Percentiles rank a stretch among this genome's conserved stretches.
phyloP scores from a whole-genome alignment of 1,140 invertebrate species.

The Pinna nobilis region DNA sequence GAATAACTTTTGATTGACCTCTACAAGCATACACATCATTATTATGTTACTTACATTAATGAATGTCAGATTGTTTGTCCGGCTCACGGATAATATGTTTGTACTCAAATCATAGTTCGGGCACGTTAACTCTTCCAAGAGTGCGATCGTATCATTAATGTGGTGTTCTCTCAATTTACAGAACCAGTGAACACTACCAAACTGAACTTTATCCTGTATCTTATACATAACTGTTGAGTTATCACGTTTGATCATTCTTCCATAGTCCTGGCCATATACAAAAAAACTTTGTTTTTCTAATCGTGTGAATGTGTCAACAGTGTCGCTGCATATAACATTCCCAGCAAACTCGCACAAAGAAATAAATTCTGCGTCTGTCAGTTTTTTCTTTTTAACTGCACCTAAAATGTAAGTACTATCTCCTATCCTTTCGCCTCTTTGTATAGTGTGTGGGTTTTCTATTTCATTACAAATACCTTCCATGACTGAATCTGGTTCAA shows the following conservation, averaged over 20 bases:
- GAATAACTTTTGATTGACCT: conserved; percentile 1
- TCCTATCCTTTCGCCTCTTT: conserved; percentile 9
- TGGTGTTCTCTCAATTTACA: neutral
- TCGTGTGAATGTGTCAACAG: neutral
- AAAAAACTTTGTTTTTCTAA: conserved; percentile 5
- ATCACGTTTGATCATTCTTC: conserved; percentile 7
- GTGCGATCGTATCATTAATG: neutral
- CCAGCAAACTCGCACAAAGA: conserved; percentile 1
- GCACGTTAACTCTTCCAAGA: neutral
- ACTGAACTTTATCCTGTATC: neutral
- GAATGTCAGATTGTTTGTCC: neutral
- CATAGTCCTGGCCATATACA: conserved; percentile 6
- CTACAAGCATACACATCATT: neutral
- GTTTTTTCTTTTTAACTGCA: neutral
- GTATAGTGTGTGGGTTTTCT: conserved; percentile 17
- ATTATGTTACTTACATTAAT: neutral
- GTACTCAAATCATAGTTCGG: neutral
- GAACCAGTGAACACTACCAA: conserved; percentile 3
- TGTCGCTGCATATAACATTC: conserved; percentile 1
- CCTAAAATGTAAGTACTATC: conserved; percentile 26
- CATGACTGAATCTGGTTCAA: neutral
- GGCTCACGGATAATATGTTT: neutral
- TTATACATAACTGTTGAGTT: conserved; percentile 13
- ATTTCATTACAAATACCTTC: conserved; percentile 20
- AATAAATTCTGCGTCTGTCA: conserved; percentile 4